These are phyloP conservation scores for Amphipoea oculea DNA, from an alignment of 2,888 invertebrate species.

Conservation along the genomic window DNA sequence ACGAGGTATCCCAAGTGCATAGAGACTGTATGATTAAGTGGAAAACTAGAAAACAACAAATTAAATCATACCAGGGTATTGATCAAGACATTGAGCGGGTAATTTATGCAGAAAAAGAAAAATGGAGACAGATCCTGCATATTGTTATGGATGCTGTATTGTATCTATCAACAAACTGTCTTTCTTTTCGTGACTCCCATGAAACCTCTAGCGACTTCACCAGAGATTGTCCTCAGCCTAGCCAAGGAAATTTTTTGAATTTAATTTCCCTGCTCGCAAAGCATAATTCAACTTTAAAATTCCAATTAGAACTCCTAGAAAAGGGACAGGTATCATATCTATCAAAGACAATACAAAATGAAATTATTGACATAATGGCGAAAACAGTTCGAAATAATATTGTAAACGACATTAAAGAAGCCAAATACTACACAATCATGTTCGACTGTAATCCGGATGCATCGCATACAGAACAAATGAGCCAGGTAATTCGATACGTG, in stretches of 20 bases:
- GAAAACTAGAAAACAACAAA: slow-evolving; percentile 60
- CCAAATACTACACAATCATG: neutral
- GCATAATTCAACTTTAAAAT: slow-evolving; percentile 52
- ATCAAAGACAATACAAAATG: neutral
- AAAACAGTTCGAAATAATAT: slow-evolving; percentile 61
- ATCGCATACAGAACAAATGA: slow-evolving; percentile 48
- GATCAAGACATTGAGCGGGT: slow-evolving; percentile 60
- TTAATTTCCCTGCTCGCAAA: slow-evolving; percentile 65
- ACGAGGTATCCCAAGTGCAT: slow-evolving; percentile 43
- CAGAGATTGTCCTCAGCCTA: neutral
- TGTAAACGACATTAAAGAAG: slow-evolving; percentile 43
- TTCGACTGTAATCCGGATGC: neutral
- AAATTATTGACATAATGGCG: slow-evolving; percentile 66
- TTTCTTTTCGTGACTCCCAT: slow-evolving; percentile 1
- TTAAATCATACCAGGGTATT: slow-evolving; percentile 60
- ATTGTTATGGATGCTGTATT: slow-evolving; percentile 65
- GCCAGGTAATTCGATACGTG: slow-evolving; percentile 64
- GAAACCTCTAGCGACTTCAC: neutral
- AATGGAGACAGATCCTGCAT: slow-evolving; percentile 65
- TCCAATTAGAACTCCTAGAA: neutral
- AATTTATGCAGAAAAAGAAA: slow-evolving; percentile 57
- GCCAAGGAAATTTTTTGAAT: slow-evolving; percentile 31
- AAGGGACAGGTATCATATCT: neutral
- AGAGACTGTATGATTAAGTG: slow-evolving; percentile 61
- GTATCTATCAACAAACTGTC: slow-evolving; percentile 63